Base-by-base conservation (phyloP, 2,888 invertebrate species). In the Cyclophora albipunctata region DNA sequence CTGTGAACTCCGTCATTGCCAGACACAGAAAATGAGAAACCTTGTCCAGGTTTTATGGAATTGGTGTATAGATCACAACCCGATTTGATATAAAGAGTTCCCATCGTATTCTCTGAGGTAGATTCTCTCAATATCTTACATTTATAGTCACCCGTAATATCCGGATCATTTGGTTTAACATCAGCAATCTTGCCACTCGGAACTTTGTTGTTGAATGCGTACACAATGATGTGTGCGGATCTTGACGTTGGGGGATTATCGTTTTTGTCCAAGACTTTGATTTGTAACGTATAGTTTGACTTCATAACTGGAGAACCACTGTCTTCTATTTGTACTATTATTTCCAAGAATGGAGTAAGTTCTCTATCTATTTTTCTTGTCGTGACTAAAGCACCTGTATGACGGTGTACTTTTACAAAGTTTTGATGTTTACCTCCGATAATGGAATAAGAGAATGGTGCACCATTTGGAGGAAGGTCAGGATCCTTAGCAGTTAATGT, bases 101-200 rank as follows among this genome's bases (percentile, higher is more conserved):
- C 90, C 47, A 90, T 73, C 7, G 91, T 86, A 58, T 68, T 79
- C 88, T 91, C 62, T 85, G 91, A 71, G 80, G 91, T 78, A 87
- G 92, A 64, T 91, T 88, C 73, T 93, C 92, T 78, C 88, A 95
- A 81, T 57, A 97, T 92, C 72, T 92, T 93, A 74, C 98, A 98
- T 67, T 91, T 92, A 71, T 98, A 98, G 68, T 96, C 94, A 3
- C 98, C 98, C 48, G 93, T 92, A n/a, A 92, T 91, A 75, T 98
- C 98, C 0, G 94, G 92, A 85, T 98, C 98, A 69, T 96, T 94
- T 0, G 98, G 98, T 79, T 94, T 95, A 0, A 98, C 95, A 77
- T 97, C 93, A 4, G 97, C 98, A 57, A 98, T 93, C 81, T 94
- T 94, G n/a, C 95, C 95, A 34, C 91, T 74, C 0, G 96, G 94